Conservation (phyloP, 2,888 invertebrate genomes). For the Andrena bicolor region DNA sequence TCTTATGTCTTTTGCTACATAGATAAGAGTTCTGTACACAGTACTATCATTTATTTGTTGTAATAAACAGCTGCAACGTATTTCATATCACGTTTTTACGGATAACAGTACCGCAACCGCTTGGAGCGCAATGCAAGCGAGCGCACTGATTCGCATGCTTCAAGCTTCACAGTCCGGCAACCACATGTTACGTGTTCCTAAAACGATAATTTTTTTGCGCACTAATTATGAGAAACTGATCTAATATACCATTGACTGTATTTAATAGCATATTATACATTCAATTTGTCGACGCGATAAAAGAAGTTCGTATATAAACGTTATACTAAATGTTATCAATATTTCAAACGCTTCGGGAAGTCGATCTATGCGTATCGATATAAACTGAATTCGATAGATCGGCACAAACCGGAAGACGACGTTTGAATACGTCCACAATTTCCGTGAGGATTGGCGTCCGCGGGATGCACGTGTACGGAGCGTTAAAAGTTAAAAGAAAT, state of each 20-base stretch:
- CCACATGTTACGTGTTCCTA: constrained; percentile 4
- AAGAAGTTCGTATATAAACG: not conserved
- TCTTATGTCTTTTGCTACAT: constrained; percentile 44
- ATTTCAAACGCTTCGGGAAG: not conserved
- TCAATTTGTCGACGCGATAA: not conserved
- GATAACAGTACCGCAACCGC: not conserved
- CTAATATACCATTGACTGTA: not conserved
- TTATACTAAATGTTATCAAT: not conserved
- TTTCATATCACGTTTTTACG: constrained; percentile 16
- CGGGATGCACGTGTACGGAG: constrained; percentile 66
- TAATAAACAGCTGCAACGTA: constrained; percentile 1
- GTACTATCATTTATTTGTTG: constrained; percentile 40
- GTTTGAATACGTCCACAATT: constrained; percentile 46
- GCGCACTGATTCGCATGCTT: not conserved
- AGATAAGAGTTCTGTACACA: constrained; percentile 5
- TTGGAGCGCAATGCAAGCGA: not conserved
- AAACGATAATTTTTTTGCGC: constrained; percentile 22
- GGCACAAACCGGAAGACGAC: constrained; percentile 51
- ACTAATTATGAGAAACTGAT: not conserved
- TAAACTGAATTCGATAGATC: constrained; percentile 18
- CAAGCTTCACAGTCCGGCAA: not conserved
- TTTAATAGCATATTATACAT: not conserved
- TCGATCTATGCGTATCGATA: constrained; percentile 43
- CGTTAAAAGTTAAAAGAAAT: constrained; percentile 8
- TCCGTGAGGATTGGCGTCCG: constrained; percentile 67